Evolutionary conservation across 1,140 invertebrate genomes (phyloP), one percentile per base, ranked within the genome.

Genomic region (Plectus sambesii): DNA sequence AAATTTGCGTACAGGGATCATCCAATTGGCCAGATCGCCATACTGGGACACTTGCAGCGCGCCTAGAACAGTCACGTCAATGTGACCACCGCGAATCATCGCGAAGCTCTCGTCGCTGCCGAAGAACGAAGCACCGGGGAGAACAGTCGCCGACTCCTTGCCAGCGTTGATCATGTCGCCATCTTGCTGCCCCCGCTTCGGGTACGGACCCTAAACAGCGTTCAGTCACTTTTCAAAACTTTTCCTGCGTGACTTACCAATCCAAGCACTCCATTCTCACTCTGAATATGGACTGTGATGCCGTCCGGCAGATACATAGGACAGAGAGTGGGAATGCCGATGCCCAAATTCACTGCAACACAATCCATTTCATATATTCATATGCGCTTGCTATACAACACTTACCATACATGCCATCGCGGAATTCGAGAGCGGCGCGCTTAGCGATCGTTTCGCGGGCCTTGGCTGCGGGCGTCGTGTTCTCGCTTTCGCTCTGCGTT

Each of bases 11-110:
- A 87, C 85, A 24, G 92, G 92, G 64, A 98, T 89, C 87, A 97
- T 94, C 88, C 89, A 96, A 68, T 96, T 97, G 17, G 92, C 89
- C 22, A 98, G 74, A 74, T 97, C 90, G 20, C 92, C 92, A 61
- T 78, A 84, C 63, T 83, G 79, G 0, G 88, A 93, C 2, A 98
- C 90, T 76, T 98, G 84, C 87, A 97, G 92, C 6, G 83, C 90
- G 19, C 92, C 90, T 30, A 98, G 74, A 57, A 98, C 87, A 1
- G 90, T 93, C 24, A 98, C 68, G 71, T 93, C 79, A 37, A 97
- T 78, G 68, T 97, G 90, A 3, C 89, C 90, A 8, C 47, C 55
- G 25, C 54, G 55, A 40, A 58, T 59, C 43, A 58, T 58, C 2
- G 55, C 49, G 41, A 56, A 56, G 5, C 35, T 44, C 17, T 58